Evolutionary conservation across 2,113 vertebrate species (phyloP).

Genomic region (Cyanocitta stelleri): DNA sequence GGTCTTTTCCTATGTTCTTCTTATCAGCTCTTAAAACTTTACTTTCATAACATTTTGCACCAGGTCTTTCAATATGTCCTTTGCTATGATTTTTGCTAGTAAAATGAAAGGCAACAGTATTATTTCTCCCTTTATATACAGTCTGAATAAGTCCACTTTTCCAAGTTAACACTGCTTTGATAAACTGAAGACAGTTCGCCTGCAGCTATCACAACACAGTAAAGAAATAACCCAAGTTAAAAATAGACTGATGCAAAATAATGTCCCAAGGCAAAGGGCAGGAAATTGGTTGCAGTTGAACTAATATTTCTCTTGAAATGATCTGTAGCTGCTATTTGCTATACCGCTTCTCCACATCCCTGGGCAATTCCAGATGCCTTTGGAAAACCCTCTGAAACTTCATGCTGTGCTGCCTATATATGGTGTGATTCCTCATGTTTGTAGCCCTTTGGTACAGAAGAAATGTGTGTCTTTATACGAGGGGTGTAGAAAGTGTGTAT

Average conservation of each 20-base stretch:
- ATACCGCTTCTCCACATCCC: background rate
- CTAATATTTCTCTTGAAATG: slow-evolving; percentile 34
- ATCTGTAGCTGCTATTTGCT: background rate
- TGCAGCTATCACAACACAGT: background rate
- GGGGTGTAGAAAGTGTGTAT: background rate
- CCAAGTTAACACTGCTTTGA: background rate
- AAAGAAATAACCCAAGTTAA: background rate
- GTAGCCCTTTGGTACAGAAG: background rate
- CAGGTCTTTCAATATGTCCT: background rate
- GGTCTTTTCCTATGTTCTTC: background rate
- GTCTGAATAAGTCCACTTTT: background rate
- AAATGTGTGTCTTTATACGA: background rate
- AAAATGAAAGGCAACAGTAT: background rate
- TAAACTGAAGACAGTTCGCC: background rate
- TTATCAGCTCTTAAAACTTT: background rate
- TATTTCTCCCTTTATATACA: background rate
- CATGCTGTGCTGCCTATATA: background rate
- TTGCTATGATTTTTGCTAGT: background rate
- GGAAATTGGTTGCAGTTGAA: slow-evolving; percentile 53
- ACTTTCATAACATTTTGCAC: background rate
- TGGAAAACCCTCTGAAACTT: background rate
- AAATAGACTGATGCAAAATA: slow-evolving; percentile 12
- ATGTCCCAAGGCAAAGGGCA: background rate
- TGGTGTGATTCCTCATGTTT: background rate
- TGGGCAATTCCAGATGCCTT: background rate